Evolutionary conservation across 2,888 invertebrate genomes (phyloP).

Genomic region (Ethmia dodecea): DNA sequence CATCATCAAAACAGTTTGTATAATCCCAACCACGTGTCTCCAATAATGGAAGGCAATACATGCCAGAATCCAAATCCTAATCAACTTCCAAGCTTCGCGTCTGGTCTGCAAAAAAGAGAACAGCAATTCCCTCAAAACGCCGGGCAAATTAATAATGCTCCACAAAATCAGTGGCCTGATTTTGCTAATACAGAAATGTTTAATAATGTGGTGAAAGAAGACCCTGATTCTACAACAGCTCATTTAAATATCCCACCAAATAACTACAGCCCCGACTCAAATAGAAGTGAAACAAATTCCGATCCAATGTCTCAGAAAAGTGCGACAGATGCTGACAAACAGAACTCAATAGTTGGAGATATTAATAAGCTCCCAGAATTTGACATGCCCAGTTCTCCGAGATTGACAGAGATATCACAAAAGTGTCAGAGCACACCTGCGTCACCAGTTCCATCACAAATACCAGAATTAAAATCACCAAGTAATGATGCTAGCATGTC

Average conservation of each 20-base stretch:
- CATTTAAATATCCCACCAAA: constrained; percentile 66
- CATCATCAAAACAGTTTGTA: constrained; percentile 81
- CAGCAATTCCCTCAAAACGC: constrained; percentile 37
- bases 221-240: constrained; percentile 86
- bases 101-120: constrained; percentile 61
- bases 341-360: constrained; percentile 38
- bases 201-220: constrained; percentile 81
- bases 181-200: constrained; percentile 63
- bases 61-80: constrained; percentile 58
- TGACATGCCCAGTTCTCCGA: constrained; percentile 64
- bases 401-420: constrained; percentile 63
- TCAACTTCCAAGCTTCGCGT: constrained; percentile 62
- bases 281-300: constrained; percentile 66
- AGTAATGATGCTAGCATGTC: constrained; percentile 42
- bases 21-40: constrained; percentile 72
- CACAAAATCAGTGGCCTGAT: constrained; percentile 66
- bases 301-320: constrained; percentile 49
- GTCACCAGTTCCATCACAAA: constrained; percentile 55
- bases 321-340: constrained; percentile 45
- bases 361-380: constrained; percentile 61
- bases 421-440: constrained; percentile 59
- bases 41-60: constrained; percentile 62
- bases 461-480: constrained; percentile 61
- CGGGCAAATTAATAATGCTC: constrained; percentile 30
- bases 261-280: constrained; percentile 72